Evolutionary conservation across 2,797 vertebrate genomes (phyloP), one percentile per base, ranked within the genome.

Genomic region (Rhadinocentrus ornatus): DNA sequence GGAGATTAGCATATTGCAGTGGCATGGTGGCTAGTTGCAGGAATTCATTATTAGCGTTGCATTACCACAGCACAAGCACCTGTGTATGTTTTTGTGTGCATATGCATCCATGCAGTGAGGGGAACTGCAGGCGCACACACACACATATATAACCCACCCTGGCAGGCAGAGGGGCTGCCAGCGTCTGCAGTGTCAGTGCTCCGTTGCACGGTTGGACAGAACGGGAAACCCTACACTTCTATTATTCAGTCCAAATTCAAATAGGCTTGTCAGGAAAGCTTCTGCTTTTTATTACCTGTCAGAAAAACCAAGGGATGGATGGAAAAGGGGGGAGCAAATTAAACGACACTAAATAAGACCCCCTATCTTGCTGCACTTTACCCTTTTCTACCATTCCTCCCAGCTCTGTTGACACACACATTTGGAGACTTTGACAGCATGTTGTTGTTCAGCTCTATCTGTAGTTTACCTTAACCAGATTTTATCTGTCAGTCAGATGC

Each of bases 221-320:
- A 81, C 72, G 83, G 84, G 86, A 86, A 46, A 87, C 80, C 84
- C 83, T 84, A 81, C 83, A 84, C 74, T 89, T 87, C 62, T 92
- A 91, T 93, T 93, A 93, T 93, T 92, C 91, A 90, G 89, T 89
- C 78, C 90, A 86, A 88, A 93, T 94, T 93, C 87, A 94, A 92
- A 93, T 92, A 80, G 80, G 89, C 87, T 91, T 92, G 90, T 93
- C 91, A 93, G 85, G 77, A 77, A 82, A 77, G 85, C 85, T 90
- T 75, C 81, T 20, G 69, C 73, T 88, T 90, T 90, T 89, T 90
- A 91, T 93, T 90, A 88, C 90, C 90, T 93, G 91, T 94, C 91
- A 93, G 85, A 90, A 87, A 81, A 82, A 84, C 75, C 78, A 77
- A 83, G 79, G 84, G 81, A 87, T 88, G 89, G 88, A 89, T 66